phyloP scores from a whole-genome alignment of 2,888 invertebrate genomes.

The Oscheius sp. region DNA sequence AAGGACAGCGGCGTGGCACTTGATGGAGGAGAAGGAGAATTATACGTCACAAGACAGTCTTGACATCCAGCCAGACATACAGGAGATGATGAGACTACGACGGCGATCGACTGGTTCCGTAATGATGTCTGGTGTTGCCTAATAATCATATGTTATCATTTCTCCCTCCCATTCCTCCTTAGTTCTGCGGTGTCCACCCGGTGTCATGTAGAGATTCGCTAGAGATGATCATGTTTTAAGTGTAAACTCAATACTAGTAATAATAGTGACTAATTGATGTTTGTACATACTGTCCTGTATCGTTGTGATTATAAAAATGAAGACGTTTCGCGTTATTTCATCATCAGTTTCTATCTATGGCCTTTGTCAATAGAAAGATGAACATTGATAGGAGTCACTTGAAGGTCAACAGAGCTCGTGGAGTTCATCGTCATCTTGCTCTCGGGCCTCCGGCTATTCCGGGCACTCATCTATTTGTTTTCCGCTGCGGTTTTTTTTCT shows the following conservation, averaged over 20 bases:
- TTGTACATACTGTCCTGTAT: slow-evolving; percentile 24
- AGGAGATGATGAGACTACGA: slow-evolving; percentile 55
- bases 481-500: slow-evolving; percentile 23
- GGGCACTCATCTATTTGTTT: slow-evolving; percentile 29
- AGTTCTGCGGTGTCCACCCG: slow-evolving; percentile 23
- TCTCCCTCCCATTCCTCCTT: slow-evolving; percentile 12
- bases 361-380: background rate
- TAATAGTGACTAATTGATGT: slow-evolving; percentile 25
- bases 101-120: slow-evolving; percentile 64
- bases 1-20: slow-evolving; percentile 68
- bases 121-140: slow-evolving; percentile 64
- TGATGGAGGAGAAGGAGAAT: slow-evolving; percentile 65
- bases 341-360: background rate
- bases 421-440: slow-evolving; percentile 23
- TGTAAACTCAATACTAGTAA: background rate
- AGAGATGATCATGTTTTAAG: background rate
- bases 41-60: slow-evolving; percentile 29
- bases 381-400: slow-evolving; percentile 1
- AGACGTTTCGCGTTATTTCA: background rate
- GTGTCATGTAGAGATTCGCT: slow-evolving; percentile 28
- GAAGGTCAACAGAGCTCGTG: slow-evolving; percentile 16
- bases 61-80: slow-evolving; percentile 40
- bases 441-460: slow-evolving; percentile 29
- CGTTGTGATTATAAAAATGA: background rate
- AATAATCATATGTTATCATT: slow-evolving; percentile 12